phyloP scores from a whole-genome alignment of 2,888 invertebrate genomes.

The Acheta domesticus region DNA sequence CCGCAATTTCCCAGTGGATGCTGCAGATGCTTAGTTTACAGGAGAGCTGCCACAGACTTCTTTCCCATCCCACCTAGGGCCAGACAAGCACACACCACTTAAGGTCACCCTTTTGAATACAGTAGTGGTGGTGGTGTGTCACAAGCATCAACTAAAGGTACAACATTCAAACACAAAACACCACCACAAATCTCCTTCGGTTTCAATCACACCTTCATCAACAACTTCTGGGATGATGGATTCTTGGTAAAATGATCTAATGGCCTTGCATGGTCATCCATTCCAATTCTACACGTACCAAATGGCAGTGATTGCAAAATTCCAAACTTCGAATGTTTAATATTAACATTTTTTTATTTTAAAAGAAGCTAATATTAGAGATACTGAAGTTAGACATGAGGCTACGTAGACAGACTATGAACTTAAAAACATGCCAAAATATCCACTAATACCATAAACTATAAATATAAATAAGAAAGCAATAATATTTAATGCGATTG shows the following conservation, averaged over 20 bases:
- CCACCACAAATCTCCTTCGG: background rate
- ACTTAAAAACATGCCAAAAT: too few species aligned
- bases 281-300: background rate
- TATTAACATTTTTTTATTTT: too few species aligned
- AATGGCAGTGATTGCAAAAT: too few species aligned
- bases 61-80: background rate
- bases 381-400: too few species aligned
- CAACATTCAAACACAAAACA: background rate
- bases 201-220: constrained; percentile 9
- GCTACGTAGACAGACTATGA: too few species aligned
- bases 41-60: background rate
- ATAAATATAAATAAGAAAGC: too few species aligned
- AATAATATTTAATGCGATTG: too few species aligned
- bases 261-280: constrained; percentile 9
- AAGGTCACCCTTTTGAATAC: background rate
- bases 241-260: background rate
- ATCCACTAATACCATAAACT: too few species aligned
- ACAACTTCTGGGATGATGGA: constrained; percentile 4
- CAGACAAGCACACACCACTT: constrained; percentile 18
- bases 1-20: background rate
- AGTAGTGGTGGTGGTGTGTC: background rate
- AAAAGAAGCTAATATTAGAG: too few species aligned
- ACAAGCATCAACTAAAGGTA: background rate
- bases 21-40: background rate
- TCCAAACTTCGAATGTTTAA: too few species aligned